Evolutionary conservation across 2,797 vertebrate species (phyloP), one percentile per base, ranked within the genome.

Genomic region (Dendrocincla fuliginosa): DNA sequence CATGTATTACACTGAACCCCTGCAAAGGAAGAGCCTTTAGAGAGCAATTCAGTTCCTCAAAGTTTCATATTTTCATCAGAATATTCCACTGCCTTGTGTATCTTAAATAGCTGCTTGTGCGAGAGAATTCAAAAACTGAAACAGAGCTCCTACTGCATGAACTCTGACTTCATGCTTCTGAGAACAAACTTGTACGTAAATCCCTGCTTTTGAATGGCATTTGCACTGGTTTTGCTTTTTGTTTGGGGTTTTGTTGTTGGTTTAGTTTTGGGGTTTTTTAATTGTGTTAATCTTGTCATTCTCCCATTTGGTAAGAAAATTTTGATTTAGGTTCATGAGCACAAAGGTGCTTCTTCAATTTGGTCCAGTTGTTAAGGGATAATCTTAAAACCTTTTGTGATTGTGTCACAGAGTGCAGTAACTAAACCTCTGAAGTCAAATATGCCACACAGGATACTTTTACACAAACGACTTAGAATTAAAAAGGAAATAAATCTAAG

Each of bases 61-160:
- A 53, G 74, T 46, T 69, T 88, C 56, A 35, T 16, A 15, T 80
- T 94, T 86, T 85, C 41, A 41, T 86, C 39, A 57, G 39, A 71
- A 74, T 65, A 47, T 37, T 81, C 49, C 28, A 32, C 63, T 78
- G 60, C 24, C 25, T 67, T 75, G 25, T 16, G 19, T 41, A 77
- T 64, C 75, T 69, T 77, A 68, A 96, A 89, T 74, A 96, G 37
- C 35, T 80, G 30, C 37, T 75, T 69, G 55, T 89, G 32, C 42
- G 85, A 84, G n/a, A 76, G 44, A 44, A 74, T 68, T 88, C 52
- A 70, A 60, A 11, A 68, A 71, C 18, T 81, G 42, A 47, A 95
- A 47, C 37, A 87, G 91, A 74, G 9, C 20, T 80, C 53, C 19
- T 59, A n/a, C n/a, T 50, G 23, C 25, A 14, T 33, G 59, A 85